These are phyloP conservation scores for Lissonota sp. DNA, from an alignment of 2,888 invertebrate species.

Conservation along the genomic window DNA sequence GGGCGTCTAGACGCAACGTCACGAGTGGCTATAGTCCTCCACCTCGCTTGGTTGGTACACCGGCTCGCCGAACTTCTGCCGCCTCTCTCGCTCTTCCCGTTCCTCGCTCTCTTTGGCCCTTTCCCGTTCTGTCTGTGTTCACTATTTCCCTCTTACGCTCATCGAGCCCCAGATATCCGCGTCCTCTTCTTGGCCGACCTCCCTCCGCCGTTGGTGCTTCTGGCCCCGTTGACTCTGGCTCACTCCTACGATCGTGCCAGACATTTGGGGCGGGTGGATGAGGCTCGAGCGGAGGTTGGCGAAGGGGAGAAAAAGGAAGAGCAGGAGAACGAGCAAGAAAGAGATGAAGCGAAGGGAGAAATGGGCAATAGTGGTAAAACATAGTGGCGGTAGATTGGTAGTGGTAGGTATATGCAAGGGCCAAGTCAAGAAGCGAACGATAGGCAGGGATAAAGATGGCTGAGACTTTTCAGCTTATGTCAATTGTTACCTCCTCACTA, in stretches of 20 bases:
- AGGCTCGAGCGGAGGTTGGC: slow-evolving; percentile 61
- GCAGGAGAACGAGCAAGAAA: slow-evolving; percentile 47
- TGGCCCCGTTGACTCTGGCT: slow-evolving; percentile 74
- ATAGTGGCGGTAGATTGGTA: slow-evolving; percentile 15
- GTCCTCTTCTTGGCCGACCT: slow-evolving; percentile 43
- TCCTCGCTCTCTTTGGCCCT: slow-evolving; percentile 51
- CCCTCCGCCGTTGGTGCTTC: slow-evolving; percentile 66
- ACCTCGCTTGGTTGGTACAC: slow-evolving; percentile 51
- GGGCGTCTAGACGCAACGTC: slow-evolving; percentile 83
- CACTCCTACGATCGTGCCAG: slow-evolving; percentile 73
- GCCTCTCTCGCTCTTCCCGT: slow-evolving; percentile 24
- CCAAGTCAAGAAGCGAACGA: slow-evolving; percentile 30
- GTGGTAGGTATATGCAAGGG: slow-evolving; percentile 29
- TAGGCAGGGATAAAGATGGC: slow-evolving; percentile 51
- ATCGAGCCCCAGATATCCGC: slow-evolving; percentile 16
- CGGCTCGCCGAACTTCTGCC: slow-evolving; percentile 62
- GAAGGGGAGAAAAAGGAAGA: slow-evolving; percentile 55
- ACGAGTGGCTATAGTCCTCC: slow-evolving; percentile 79
- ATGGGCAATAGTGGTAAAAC: neutral
- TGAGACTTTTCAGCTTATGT: slow-evolving; percentile 79
- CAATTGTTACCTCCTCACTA: slow-evolving; percentile 76
- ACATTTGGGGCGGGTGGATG: slow-evolving; percentile 72
- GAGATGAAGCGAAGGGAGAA: slow-evolving; percentile 30
- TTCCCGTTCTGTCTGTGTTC: slow-evolving; percentile 46
- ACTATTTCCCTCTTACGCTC: slow-evolving; percentile 38